Evolutionary conservation across 1,140 invertebrate species (phyloP).

Genomic region (Ips typographus): DNA sequence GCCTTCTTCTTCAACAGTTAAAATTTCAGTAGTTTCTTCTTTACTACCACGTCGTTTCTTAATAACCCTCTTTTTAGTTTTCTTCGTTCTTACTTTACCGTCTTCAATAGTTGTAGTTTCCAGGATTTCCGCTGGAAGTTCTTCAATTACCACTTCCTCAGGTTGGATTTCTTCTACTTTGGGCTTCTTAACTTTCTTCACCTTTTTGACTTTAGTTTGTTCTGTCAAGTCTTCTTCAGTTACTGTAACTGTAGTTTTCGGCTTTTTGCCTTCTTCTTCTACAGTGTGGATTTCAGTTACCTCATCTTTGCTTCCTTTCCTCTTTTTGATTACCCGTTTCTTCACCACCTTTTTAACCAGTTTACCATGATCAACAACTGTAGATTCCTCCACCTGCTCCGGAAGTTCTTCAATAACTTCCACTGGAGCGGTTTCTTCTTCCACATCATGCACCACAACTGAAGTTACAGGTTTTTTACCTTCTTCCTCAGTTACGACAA

Average conservation of each 20-base stretch:
- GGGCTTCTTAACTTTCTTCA: slow-evolving; percentile 50
- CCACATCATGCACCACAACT: slow-evolving; percentile 36
- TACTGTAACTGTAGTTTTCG: slow-evolving; percentile 44
- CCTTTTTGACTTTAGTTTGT: slow-evolving; percentile 43
- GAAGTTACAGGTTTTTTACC: slow-evolving; percentile 36
- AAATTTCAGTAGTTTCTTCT: slow-evolving; percentile 47
- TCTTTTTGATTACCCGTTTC: slow-evolving; percentile 52
- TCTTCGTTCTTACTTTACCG: slow-evolving; percentile 44
- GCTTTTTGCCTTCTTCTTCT: slow-evolving; percentile 52
- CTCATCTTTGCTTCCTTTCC: slow-evolving; percentile 52
- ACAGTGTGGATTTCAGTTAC: slow-evolving; percentile 54
- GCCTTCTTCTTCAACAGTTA: slow-evolving; percentile 49
- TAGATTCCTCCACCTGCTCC: slow-evolving; percentile 48
- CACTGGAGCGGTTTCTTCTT: slow-evolving; percentile 31
- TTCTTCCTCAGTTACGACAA: slow-evolving; percentile 31
- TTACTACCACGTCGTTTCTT: slow-evolving; percentile 43
- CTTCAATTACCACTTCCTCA: slow-evolving; percentile 47
- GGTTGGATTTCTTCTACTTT: slow-evolving; percentile 46
- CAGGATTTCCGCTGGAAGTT: slow-evolving; percentile 40
- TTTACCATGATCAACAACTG: slow-evolving; percentile 49
- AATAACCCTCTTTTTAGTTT: slow-evolving; percentile 47
- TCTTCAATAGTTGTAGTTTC: slow-evolving; percentile 43
- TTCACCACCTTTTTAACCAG: slow-evolving; percentile 44
- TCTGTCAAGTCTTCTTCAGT: slow-evolving; percentile 36
- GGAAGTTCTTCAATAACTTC: slow-evolving; percentile 48